Evolutionary conservation across 2,797 vertebrate genomes (phyloP).

Genomic region (Taenioides sp.): DNA sequence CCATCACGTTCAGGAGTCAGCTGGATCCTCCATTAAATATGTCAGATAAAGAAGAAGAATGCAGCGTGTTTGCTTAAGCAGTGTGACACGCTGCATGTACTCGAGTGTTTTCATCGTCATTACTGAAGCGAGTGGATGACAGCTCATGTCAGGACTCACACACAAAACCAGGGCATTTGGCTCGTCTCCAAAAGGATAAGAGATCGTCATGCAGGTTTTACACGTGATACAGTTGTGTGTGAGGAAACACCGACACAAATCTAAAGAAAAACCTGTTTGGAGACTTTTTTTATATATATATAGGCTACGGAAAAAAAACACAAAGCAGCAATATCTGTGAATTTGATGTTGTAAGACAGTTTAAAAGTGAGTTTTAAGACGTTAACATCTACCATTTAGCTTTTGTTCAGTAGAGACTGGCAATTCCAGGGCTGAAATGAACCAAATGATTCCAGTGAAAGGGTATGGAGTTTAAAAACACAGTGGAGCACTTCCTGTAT

Average conservation of each 20-base stretch:
- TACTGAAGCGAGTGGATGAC: constrained; percentile 43
- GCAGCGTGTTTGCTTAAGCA: constrained; percentile 15
- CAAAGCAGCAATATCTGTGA: too few relatives aligned
- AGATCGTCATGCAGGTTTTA: constrained; percentile 38
- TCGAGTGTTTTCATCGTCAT: constrained; percentile 39
- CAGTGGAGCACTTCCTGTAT: too few relatives aligned
- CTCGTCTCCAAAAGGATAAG: constrained; percentile 41
- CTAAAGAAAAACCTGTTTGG: constrained; percentile 8
- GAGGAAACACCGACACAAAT: background rate
- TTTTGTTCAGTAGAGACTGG: too few relatives aligned
- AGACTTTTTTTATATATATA: too few relatives aligned
- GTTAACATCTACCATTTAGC: too few relatives aligned
- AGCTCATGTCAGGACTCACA: constrained; percentile 44
- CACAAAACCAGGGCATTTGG: constrained; percentile 45
- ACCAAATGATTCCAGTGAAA: too few relatives aligned
- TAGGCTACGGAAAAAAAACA: too few relatives aligned
- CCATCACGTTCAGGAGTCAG: background rate
- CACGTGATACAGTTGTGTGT: background rate
- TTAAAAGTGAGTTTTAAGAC: too few relatives aligned
- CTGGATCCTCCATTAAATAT: background rate
- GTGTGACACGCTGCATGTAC: background rate
- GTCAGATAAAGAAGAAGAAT: background rate
- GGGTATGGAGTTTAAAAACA: too few relatives aligned
- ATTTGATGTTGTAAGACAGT: too few relatives aligned
- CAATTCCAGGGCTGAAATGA: too few relatives aligned